Percentiles rank a stretch among this genome's conserved stretches.
Conservation (phyloP, 2,888 invertebrate genomes). For the Eupeodes latifasciatus region DNA sequence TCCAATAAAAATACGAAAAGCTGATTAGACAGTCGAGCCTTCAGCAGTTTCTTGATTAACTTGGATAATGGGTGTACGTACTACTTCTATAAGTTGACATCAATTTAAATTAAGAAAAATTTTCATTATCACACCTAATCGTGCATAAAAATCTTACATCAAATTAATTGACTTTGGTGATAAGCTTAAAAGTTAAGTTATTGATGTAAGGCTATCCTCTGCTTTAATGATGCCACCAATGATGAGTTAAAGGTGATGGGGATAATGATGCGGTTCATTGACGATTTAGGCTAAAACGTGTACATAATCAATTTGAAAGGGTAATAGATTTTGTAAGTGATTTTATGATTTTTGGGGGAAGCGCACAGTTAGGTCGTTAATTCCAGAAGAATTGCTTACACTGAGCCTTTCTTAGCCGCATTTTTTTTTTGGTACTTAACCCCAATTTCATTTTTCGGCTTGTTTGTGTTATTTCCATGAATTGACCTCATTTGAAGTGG, state of each 20-base stretch:
- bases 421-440: background rate
- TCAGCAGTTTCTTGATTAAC: conserved; percentile 36
- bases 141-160: conserved; percentile 59
- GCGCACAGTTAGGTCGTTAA: background rate
- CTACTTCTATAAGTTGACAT: conserved; percentile 36
- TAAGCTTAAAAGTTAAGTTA: conserved; percentile 30
- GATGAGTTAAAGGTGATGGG: background rate
- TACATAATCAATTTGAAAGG: conserved; percentile 1
- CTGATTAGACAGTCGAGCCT: conserved; percentile 4
- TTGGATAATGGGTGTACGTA: conserved; percentile 27
- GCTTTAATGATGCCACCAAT: no score
- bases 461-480: conserved; percentile 10
- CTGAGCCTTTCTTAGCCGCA: background rate
- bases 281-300: conserved; percentile 26
- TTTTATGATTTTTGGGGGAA: background rate
- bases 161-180: conserved; percentile 62
- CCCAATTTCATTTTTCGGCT: background rate
- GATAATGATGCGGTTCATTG: conserved; percentile 28
- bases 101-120: conserved; percentile 63
- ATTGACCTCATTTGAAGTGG: conserved; percentile 40
- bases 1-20: conserved; percentile 21
- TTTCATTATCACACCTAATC: conserved; percentile 57
- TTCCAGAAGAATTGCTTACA: background rate
- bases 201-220: background rate
- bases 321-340: conserved; percentile 26